Evolutionary conservation across 2,888 invertebrate genomes (phyloP).

Genomic region (Muscina levida): DNA sequence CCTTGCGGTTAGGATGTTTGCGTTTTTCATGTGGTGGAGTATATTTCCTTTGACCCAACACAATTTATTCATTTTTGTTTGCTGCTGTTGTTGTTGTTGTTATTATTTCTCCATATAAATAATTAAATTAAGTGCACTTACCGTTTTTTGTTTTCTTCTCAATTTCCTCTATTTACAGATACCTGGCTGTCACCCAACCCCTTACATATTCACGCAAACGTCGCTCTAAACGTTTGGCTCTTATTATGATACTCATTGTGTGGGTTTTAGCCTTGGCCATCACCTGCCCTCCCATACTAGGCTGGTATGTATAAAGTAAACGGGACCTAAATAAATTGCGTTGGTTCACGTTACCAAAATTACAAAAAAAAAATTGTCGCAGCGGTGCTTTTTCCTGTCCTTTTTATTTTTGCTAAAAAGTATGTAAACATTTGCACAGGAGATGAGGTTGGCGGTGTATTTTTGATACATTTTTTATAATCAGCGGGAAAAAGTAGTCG

Average conservation of each 20-base stretch:
- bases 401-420: slow-evolving; percentile 26
- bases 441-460: not conserved
- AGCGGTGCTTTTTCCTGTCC: not conserved
- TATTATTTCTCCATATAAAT: slow-evolving; percentile 23
- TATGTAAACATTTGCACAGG: slow-evolving; percentile 39
- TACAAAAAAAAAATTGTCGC: too few relatives aligned
- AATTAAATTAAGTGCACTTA: slow-evolving; percentile 28
- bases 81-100: too few relatives aligned
- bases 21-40: not conserved
- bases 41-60: not conserved
- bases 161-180: slow-evolving; percentile 80
- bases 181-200: slow-evolving; percentile 96
- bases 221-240: slow-evolving; percentile 90
- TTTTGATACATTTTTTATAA: slow-evolving; percentile 15
- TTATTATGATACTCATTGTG: slow-evolving; percentile 92
- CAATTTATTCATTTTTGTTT: not conserved
- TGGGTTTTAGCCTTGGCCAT: slow-evolving; percentile 95
- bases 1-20: not conserved
- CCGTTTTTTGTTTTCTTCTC: slow-evolving; percentile 29
- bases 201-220: slow-evolving; percentile 93
- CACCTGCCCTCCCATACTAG: slow-evolving; percentile 96
- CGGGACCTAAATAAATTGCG: slow-evolving; percentile 31
- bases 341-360: slow-evolving; percentile 15
- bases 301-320: slow-evolving; percentile 85
- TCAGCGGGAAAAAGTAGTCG: not conserved